A percentile compares a stretch with the other conserved stretches of the same genome.
Conservation (phyloP, 2,888 invertebrate genomes). For the Tachina fera region DNA sequence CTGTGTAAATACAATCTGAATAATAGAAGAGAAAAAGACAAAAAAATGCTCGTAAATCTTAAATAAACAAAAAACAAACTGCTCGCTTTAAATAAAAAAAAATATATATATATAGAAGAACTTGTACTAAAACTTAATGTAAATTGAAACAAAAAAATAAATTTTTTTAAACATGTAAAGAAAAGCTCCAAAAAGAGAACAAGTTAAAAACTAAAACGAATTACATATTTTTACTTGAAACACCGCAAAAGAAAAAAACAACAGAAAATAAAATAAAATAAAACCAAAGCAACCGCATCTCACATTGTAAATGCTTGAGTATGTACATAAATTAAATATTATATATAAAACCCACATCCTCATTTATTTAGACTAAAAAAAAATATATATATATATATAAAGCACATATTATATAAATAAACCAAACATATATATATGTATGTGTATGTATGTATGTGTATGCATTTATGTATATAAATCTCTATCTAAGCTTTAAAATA, state of each 20-base stretch:
- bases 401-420: constrained; percentile 2
- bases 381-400: neutral
- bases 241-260: constrained; percentile 4
- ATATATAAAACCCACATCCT: constrained; percentile 38
- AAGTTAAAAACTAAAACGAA: constrained; percentile 17
- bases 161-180: constrained; percentile 20
- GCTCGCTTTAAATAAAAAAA: constrained; percentile 47
- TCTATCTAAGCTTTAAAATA: constrained; percentile 7
- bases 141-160: constrained; percentile 42
- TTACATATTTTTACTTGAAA: constrained; percentile 37
- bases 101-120: constrained; percentile 6
- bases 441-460: neutral
- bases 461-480: neutral
- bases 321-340: constrained; percentile 49
- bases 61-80: constrained; percentile 38
- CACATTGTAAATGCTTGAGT: constrained; percentile 59
- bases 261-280: neutral
- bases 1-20: constrained; percentile 66
- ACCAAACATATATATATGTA: neutral
- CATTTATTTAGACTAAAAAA: constrained; percentile 14
- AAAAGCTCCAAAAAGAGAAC: neutral
- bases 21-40: neutral
- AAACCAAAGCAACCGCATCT: constrained; percentile 1
- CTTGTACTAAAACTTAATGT: constrained; percentile 38
- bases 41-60: constrained; percentile 42